phyloP scores from a whole-genome alignment of 2,113 vertebrate genomes.

The Pongo abelii region DNA sequence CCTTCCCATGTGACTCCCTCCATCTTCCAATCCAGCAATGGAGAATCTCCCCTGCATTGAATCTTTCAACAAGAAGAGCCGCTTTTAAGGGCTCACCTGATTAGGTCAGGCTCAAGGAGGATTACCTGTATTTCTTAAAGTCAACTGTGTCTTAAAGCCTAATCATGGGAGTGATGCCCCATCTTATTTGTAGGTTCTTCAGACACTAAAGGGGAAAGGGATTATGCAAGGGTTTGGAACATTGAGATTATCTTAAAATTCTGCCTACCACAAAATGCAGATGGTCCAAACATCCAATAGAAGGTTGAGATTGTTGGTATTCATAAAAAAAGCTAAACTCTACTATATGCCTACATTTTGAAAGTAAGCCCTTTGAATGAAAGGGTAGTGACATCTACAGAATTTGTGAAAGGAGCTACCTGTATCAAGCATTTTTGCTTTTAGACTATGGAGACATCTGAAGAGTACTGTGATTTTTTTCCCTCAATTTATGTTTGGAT shows the following conservation, averaged over 20 bases:
- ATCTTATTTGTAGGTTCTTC: not conserved
- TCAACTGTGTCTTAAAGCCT: not conserved
- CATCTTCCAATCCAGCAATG: not conserved
- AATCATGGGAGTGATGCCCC: not conserved
- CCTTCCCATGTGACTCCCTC: not conserved
- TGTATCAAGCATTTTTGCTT: not conserved
- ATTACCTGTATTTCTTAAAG: not conserved
- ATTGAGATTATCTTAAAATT: not conserved
- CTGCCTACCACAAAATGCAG: not conserved
- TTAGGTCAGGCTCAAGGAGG: not conserved
- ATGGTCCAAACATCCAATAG: not conserved
- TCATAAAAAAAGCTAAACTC: not conserved
- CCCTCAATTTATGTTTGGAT: not conserved
- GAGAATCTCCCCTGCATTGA: not conserved
- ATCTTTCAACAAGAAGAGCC: not conserved
- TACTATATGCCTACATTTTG: not conserved
- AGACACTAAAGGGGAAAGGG: not conserved
- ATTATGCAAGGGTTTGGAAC: not conserved
- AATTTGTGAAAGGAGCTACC: not conserved
- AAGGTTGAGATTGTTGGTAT: not conserved
- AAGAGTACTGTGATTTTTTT: not conserved
- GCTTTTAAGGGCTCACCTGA: not conserved
- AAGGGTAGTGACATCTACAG: not conserved
- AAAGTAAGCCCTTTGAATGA: constrained; percentile 9
- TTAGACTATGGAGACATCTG: not conserved